Percentiles rank a stretch among this genome's conserved stretches.
phyloP scores from a whole-genome alignment of 92 coral and sea anemone genomes.

The Diadumene lineata region DNA sequence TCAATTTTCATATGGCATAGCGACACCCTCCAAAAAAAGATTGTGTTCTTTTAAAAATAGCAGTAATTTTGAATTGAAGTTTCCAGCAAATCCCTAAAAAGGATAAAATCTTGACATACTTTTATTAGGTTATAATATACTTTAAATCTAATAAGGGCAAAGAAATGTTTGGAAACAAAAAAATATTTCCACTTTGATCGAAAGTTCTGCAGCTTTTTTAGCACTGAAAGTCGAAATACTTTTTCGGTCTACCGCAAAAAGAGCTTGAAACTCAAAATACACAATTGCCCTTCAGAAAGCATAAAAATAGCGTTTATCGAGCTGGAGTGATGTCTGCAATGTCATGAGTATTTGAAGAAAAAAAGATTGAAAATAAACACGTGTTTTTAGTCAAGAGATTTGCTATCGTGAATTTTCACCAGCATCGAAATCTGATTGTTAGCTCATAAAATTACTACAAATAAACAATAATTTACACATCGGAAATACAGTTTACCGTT shows the following conservation, averaged over 20 bases:
- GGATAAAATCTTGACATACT: no score
- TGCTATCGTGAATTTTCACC: background rate
- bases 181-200: background rate
- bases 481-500: conserved; percentile 30
- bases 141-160: no score
- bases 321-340: no score
- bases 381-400: background rate
- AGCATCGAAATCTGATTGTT: background rate
- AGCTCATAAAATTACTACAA: conserved; percentile 13
- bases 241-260: conserved; percentile 28
- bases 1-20: no score
- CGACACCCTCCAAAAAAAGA: no score
- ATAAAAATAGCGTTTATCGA: no score
- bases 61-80: no score
- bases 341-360: background rate
- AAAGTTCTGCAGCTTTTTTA: background rate
- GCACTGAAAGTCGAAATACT: background rate
- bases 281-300: no score
- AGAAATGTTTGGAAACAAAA: no score
- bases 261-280: conserved; percentile 3
- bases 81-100: no score
- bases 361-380: background rate
- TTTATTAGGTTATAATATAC: no score
- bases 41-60: no score
- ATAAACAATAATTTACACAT: conserved; percentile 5